phyloP scores from a whole-genome alignment of 2,888 invertebrate species.

The Habroteleia sp. region DNA sequence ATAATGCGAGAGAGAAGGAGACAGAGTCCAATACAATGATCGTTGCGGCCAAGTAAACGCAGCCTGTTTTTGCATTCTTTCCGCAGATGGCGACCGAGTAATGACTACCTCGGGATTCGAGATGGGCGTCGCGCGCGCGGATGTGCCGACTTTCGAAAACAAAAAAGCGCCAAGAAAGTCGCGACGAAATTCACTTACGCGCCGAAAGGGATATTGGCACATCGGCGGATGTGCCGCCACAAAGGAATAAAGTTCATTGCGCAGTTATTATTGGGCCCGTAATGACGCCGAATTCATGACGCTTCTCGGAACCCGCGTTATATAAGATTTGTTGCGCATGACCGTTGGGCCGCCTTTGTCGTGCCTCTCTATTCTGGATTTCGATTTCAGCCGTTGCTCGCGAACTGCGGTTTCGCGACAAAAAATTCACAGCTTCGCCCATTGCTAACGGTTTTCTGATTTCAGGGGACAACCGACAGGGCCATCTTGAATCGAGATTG shows the following conservation, averaged over 20 bases:
- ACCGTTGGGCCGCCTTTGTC: constrained; percentile 6
- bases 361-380: constrained; percentile 11
- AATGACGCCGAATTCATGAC: constrained; percentile 32
- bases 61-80: constrained; percentile 57
- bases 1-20: constrained; percentile 23
- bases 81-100: constrained; percentile 58
- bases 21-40: constrained; percentile 40
- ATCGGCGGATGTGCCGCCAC: constrained; percentile 33
- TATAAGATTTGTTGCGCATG: constrained; percentile 43
- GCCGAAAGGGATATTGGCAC: constrained; percentile 39
- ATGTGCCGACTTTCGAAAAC: constrained; percentile 61
- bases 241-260: constrained; percentile 45
- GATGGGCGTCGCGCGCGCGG: constrained; percentile 51
- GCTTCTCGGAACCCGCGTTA: constrained; percentile 32
- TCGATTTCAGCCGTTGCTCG: constrained; percentile 21
- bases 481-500: background rate
- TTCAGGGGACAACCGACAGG: background rate
- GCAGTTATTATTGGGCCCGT: constrained; percentile 32
- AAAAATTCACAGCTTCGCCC: constrained; percentile 5
- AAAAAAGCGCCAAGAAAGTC: constrained; percentile 55
- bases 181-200: constrained; percentile 52
- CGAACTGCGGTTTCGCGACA: constrained; percentile 12
- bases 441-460: constrained; percentile 14
- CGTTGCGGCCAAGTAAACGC: constrained; percentile 40
- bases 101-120: constrained; percentile 54